Evolutionary conservation across 2,888 invertebrate genomes (phyloP).

Genomic region (Pseudolycoriella hygida): DNA sequence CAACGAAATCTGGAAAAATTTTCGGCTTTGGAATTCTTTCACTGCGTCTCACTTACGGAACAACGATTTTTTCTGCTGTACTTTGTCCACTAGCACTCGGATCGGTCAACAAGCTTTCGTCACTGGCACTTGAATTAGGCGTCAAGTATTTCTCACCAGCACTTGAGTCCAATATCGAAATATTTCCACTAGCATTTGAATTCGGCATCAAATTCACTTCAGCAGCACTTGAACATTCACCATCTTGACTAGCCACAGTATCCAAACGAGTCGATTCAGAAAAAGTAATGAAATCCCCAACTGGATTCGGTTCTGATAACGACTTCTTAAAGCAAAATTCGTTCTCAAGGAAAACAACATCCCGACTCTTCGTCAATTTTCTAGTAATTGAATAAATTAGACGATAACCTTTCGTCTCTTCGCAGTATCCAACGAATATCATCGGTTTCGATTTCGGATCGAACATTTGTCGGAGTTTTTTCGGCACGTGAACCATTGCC

Average conservation of each 20-base stretch:
- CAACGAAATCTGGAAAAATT: too few relatives aligned
- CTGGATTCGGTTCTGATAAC: too few relatives aligned
- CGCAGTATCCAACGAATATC: conserved; percentile 20
- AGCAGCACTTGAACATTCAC: neutral
- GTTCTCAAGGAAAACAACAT: conserved; percentile 1
- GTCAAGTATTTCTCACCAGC: neutral
- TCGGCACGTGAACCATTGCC: conserved; percentile 19
- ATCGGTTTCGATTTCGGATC: conserved; percentile 17
- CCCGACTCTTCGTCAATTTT: conserved; percentile 6
- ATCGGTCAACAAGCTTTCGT: too few relatives aligned
- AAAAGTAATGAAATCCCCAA: too few relatives aligned
- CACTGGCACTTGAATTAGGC: too few relatives aligned
- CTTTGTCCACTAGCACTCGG: too few relatives aligned
- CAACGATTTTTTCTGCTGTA: neutral
- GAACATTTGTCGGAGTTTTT: conserved; percentile 17
- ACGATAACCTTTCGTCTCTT: conserved; percentile 14
- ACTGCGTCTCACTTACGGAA: neutral
- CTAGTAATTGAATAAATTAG: conserved; percentile 10
- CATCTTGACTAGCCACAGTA: too few relatives aligned
- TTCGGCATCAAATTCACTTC: neutral
- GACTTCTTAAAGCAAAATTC: too few relatives aligned
- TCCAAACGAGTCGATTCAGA: too few relatives aligned
- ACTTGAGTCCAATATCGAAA: neutral
- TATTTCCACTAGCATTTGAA: too few relatives aligned
- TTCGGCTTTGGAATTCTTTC: neutral